Evolutionary conservation across 1,140 invertebrate species (phyloP).

Genomic region (Drosophila sp.): DNA sequence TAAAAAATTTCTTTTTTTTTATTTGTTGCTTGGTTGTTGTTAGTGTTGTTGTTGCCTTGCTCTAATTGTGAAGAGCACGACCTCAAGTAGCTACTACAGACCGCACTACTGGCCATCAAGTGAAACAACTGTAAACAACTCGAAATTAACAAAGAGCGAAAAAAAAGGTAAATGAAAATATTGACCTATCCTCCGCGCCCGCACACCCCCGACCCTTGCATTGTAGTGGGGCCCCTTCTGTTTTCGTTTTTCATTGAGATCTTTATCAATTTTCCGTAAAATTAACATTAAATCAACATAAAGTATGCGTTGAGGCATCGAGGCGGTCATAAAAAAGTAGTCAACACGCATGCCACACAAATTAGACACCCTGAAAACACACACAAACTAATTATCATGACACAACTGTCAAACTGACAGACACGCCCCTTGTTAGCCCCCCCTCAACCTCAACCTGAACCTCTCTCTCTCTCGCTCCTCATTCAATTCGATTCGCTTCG

Average conservation of each 20-base stretch:
- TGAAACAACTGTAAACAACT: background rate
- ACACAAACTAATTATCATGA: slow-evolving; percentile 72
- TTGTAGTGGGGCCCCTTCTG: slow-evolving; percentile 22
- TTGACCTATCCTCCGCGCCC: slow-evolving; percentile 34
- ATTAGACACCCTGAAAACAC: slow-evolving; percentile 36
- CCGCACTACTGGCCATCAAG: slow-evolving; percentile 32
- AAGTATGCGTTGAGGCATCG: slow-evolving; percentile 53
- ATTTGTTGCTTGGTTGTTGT: background rate
- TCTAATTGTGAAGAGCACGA: slow-evolving; percentile 50
- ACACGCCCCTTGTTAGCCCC: slow-evolving; percentile 59
- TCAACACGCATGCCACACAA: slow-evolving; percentile 62
- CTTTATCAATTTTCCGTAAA: slow-evolving; percentile 77
- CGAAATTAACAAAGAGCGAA: background rate
- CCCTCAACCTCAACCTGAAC: background rate
- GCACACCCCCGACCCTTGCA: slow-evolving; percentile 1
- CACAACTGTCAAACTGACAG: slow-evolving; percentile 72
- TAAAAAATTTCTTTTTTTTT: slow-evolving; percentile 30
- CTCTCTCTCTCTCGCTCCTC: slow-evolving; percentile 18
- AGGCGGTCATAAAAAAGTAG: slow-evolving; percentile 62
- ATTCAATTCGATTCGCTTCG: background rate
- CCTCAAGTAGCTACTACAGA: slow-evolving; percentile 62
- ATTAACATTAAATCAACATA: slow-evolving; percentile 80
- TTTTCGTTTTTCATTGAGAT: slow-evolving; percentile 42
- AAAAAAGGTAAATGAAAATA: slow-evolving; percentile 70
- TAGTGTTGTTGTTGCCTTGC: slow-evolving; percentile 45